phyloP scores from a whole-genome alignment of 1,140 invertebrate species.

The Orchestia grillus region DNA sequence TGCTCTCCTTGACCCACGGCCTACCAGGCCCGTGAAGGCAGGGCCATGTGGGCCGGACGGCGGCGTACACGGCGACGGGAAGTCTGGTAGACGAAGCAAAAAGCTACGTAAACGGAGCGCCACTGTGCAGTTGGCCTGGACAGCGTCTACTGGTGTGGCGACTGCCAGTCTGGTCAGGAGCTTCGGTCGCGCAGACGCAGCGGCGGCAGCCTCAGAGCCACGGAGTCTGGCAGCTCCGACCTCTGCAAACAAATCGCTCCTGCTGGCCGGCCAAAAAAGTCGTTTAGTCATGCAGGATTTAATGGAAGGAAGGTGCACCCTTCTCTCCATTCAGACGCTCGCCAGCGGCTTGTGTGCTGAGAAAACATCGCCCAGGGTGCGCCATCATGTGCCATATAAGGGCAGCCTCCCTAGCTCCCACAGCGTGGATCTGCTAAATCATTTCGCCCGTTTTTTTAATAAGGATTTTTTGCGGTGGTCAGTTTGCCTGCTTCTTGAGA shows the following conservation, averaged over 20 bases:
- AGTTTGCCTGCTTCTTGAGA: not conserved
- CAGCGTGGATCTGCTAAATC: constrained; percentile 7
- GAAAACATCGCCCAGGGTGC: not conserved
- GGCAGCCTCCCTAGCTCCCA: not conserved
- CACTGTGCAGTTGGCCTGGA: not conserved
- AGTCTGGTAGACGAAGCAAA: not conserved
- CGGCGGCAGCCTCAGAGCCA: not conserved
- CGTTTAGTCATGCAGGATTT: not conserved
- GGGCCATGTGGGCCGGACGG: not conserved
- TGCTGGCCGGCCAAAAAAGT: not conserved
- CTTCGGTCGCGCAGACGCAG: not conserved
- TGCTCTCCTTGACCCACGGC: not conserved
- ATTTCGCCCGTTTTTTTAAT: not conserved
- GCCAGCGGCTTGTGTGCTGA: not conserved
- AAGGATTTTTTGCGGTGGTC: not conserved
- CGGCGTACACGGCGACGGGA: not conserved
- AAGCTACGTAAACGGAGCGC: not conserved
- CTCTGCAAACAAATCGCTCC: not conserved
- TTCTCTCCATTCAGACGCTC: not conserved
- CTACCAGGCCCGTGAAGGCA: not conserved
- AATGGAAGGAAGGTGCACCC: constrained; percentile 5
- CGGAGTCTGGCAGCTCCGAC: not conserved
- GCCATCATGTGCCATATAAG: not conserved
- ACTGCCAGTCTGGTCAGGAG: not conserved
- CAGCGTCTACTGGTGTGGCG: not conserved